Evolutionary conservation across 2,888 invertebrate genomes (phyloP).

Genomic region (Caenorhabditis plicata): DNA sequence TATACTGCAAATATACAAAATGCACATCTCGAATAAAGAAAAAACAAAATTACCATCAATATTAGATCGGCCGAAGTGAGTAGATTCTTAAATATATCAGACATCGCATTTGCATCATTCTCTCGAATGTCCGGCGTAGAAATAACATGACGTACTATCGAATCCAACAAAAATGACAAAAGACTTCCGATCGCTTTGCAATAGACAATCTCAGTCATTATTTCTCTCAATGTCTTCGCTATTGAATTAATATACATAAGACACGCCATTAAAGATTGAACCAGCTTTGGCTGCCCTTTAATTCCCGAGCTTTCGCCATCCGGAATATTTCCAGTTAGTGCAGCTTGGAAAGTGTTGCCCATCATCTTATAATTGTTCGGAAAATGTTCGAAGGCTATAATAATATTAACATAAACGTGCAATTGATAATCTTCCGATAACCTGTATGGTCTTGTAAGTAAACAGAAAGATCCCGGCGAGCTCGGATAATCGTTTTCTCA

Average conservation of each 20-base stretch:
- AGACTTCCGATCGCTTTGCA: conserved; percentile 51
- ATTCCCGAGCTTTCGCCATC: too few relatives aligned
- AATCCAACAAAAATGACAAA: conserved; percentile 49
- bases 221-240: conserved; percentile 53
- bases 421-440: too few relatives aligned
- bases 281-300: conserved; percentile 17
- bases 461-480: conserved; percentile 31
- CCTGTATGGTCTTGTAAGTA: conserved; percentile 16
- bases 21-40: conserved; percentile 7
- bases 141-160: conserved; percentile 32
- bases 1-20: conserved; percentile 26
- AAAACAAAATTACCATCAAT: conserved; percentile 13
- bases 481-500: conserved; percentile 46
- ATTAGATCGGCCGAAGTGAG: conserved; percentile 35
- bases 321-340: too few relatives aligned
- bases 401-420: neutral
- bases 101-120: conserved; percentile 33
- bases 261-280: conserved; percentile 33
- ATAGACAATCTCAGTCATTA: conserved; percentile 54
- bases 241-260: conserved; percentile 45
- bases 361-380: conserved; percentile 14
- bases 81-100: conserved; percentile 33
- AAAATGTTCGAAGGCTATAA: conserved; percentile 19
- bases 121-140: conserved; percentile 32
- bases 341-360: neutral